Percentiles rank a stretch among this genome's conserved stretches.
These are phyloP conservation scores for Drosophila pegasa DNA, from an alignment of 2,888 invertebrate genomes.

Conservation along the genomic window DNA sequence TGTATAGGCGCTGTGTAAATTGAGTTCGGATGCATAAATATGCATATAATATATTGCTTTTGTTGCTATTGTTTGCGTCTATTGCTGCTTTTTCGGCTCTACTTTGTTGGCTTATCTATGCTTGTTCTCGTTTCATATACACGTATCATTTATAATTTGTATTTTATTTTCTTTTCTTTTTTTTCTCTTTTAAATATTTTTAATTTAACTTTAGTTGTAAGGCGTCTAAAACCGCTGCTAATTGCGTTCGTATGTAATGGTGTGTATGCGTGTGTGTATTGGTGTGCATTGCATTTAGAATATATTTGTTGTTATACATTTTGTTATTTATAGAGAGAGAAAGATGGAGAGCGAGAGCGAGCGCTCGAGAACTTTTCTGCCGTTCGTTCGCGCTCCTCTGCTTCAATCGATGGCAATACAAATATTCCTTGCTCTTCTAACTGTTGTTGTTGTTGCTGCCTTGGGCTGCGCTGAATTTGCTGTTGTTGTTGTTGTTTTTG, in stretches of 20 bases:
- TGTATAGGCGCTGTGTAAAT: conserved; percentile 12
- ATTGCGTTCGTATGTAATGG: conserved; percentile 53
- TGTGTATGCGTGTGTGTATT: conserved; percentile 8
- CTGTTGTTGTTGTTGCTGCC: conserved; percentile 19
- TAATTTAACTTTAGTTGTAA: conserved; percentile 60
- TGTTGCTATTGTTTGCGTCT: conserved; percentile 41
- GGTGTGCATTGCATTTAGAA: conserved; percentile 62
- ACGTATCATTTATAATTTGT: conserved; percentile 25
- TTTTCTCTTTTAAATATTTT: conserved; percentile 15
- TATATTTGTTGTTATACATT: conserved; percentile 33
- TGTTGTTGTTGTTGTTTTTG: conserved; percentile 8
- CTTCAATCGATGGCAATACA: conserved; percentile 33
- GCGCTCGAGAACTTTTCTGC: not conserved
- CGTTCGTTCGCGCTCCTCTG: conserved; percentile 1
- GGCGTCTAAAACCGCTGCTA: conserved; percentile 75
- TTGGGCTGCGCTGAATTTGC: not conserved
- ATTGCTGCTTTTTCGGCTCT: conserved; percentile 37
- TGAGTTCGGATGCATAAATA: conserved; percentile 13
- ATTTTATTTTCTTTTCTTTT: conserved; percentile 21
- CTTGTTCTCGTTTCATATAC: conserved; percentile 25
- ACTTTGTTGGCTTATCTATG: conserved; percentile 29
- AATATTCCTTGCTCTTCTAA: conserved; percentile 23
- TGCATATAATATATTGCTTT: conserved; percentile 47
- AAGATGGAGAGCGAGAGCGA: conserved; percentile 1
- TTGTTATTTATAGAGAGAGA: conserved; percentile 7